These are phyloP conservation scores for Spermophilus dauricus DNA, from an alignment of 2,113 vertebrate species.

Conservation along the genomic window DNA sequence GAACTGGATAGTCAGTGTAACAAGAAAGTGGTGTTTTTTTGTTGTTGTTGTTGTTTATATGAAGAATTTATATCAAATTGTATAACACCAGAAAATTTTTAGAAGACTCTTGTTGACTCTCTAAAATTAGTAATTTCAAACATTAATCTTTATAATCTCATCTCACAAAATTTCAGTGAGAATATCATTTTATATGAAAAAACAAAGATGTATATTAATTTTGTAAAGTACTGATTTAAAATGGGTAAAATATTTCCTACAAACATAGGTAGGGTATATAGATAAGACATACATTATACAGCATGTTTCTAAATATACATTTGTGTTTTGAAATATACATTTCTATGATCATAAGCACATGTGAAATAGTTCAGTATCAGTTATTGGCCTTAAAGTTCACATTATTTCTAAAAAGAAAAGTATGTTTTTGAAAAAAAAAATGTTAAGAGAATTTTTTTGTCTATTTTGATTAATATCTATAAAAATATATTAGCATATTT, in stretches of 20 bases:
- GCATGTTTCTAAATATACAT: background rate
- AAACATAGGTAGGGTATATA: background rate
- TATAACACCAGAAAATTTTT: background rate
- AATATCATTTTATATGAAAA: background rate
- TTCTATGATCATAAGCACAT: background rate
- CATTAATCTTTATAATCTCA: background rate
- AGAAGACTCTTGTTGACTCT: background rate
- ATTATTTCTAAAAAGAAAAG: background rate
- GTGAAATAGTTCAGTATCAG: background rate
- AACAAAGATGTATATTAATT: background rate
- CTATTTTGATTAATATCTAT: background rate
- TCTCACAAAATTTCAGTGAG: background rate
- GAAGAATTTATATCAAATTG: background rate
- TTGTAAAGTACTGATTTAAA: background rate
- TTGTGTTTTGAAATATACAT: background rate
- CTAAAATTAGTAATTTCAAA: background rate
- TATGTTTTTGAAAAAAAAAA: background rate
- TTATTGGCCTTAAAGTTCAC: background rate
- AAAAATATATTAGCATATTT: background rate
- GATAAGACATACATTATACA: background rate
- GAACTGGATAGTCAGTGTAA: background rate
- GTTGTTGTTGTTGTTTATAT: too few relatives aligned
- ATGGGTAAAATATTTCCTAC: background rate
- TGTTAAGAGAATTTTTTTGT: background rate
- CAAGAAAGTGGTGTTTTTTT: background rate